Percentiles rank a stretch among this genome's conserved stretches.
These are phyloP conservation scores for Pelobates fuscus DNA, from an alignment of 2,113 vertebrate species.

Conservation along the genomic window DNA sequence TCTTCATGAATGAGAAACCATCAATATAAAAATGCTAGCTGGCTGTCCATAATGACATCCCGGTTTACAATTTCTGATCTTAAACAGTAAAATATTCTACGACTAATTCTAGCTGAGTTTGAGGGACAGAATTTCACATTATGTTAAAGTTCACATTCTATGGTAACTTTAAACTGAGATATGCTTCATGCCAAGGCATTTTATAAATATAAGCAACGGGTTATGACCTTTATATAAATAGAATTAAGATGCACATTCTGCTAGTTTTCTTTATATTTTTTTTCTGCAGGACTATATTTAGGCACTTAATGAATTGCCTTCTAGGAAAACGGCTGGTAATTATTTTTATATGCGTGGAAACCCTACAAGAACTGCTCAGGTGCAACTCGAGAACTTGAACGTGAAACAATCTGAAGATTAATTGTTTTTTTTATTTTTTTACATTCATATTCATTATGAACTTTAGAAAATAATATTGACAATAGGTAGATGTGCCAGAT, in stretches of 20 bases:
- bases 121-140: neutral
- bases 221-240: neutral
- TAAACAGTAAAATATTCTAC: neutral
- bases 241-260: neutral
- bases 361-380: neutral
- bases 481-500: too few species aligned
- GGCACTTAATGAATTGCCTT: constrained; percentile 17
- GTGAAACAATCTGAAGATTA: too few species aligned
- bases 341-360: constrained; percentile 23
- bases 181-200: neutral
- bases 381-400: neutral
- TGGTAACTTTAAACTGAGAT: neutral
- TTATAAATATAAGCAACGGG: neutral
- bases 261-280: too few species aligned
- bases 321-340: constrained; percentile 18
- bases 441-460: too few species aligned
- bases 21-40: neutral
- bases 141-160: neutral
- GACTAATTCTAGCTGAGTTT: neutral
- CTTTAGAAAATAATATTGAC: too few species aligned
- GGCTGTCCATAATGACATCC: neutral
- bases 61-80: neutral
- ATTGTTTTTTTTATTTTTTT: too few species aligned
- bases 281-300: constrained; percentile 20
- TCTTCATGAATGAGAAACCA: neutral